phyloP scores from a whole-genome alignment of 2,113 vertebrate genomes.

The Sinocyclocheilus anshuiensis region DNA sequence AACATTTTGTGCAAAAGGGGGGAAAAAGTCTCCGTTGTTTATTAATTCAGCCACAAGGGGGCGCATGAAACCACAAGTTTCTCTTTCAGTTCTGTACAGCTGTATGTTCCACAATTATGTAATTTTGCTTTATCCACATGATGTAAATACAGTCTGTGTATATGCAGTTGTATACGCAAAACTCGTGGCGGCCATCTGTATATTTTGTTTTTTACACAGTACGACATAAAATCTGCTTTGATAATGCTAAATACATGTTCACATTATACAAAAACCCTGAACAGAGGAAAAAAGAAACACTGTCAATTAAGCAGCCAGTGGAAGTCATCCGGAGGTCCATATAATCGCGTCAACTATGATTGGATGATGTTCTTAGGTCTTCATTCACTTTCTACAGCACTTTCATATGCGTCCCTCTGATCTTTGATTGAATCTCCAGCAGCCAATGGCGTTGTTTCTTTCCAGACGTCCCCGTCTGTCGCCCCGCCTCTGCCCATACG shows the following conservation, averaged over 20 bases:
- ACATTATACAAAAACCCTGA: neutral
- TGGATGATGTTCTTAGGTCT: constrained; percentile 25
- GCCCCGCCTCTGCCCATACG: constrained; percentile 62
- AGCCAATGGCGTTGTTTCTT: constrained; percentile 55
- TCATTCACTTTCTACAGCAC: constrained; percentile 58
- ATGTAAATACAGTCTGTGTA: constrained; percentile 5
- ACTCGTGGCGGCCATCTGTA: neutral
- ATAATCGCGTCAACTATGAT: neutral
- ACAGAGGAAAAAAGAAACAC: neutral
- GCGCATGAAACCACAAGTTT: neutral
- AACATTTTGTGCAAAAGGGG: neutral
- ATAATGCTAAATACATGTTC: neutral
- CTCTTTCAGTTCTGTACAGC: neutral
- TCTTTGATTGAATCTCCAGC: constrained; percentile 44
- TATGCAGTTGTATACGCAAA: neutral
- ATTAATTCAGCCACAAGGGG: neutral
- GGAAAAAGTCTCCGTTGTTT: too few relatives aligned
- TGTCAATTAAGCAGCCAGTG: neutral
- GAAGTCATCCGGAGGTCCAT: neutral
- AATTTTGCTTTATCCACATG: neutral
- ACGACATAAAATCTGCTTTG: neutral
- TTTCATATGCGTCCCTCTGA: neutral
- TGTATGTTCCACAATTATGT: neutral
- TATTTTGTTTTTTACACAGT: neutral
- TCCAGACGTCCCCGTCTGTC: constrained; percentile 38